A percentile compares a stretch with the other conserved stretches of the same genome.
Conservation (phyloP, 2,888 invertebrate genomes). For the Nomada ferruginata region DNA sequence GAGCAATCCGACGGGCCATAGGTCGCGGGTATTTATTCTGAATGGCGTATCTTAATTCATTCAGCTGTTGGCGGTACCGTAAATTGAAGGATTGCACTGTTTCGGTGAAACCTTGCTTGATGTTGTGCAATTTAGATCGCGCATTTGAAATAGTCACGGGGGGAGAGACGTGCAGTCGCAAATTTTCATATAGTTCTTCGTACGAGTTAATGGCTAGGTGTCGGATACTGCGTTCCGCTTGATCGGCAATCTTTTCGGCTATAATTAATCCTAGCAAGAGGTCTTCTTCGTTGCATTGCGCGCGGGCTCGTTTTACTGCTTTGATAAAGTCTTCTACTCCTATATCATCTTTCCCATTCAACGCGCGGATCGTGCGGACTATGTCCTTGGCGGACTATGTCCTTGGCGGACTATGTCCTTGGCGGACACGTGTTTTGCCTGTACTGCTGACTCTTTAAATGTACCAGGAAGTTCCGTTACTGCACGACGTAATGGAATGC, state of each 20-base stretch:
- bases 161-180: too few relatives aligned
- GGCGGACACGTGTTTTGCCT: too few relatives aligned
- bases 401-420: too few relatives aligned
- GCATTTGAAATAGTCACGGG: too few relatives aligned
- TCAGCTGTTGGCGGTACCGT: not conserved
- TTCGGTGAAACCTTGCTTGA: not conserved
- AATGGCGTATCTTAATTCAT: not conserved
- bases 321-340: slow-evolving; percentile 6
- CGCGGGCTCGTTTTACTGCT: not conserved
- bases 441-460: too few relatives aligned
- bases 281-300: not conserved
- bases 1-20: too few relatives aligned
- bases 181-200: not conserved
- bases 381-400: not conserved
- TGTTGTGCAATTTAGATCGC: not conserved
- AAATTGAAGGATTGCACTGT: too few relatives aligned
- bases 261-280: not conserved
- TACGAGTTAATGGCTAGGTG: not conserved
- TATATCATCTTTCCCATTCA: slow-evolving; percentile 1
- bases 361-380: not conserved
- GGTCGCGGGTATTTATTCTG: too few relatives aligned
- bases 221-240: not conserved
- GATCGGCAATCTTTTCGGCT: not conserved
- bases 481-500: too few relatives aligned
- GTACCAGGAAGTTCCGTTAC: too few relatives aligned